phyloP scores from a whole-genome alignment of 2,888 invertebrate species.

The Kryphioiulus occultus region DNA sequence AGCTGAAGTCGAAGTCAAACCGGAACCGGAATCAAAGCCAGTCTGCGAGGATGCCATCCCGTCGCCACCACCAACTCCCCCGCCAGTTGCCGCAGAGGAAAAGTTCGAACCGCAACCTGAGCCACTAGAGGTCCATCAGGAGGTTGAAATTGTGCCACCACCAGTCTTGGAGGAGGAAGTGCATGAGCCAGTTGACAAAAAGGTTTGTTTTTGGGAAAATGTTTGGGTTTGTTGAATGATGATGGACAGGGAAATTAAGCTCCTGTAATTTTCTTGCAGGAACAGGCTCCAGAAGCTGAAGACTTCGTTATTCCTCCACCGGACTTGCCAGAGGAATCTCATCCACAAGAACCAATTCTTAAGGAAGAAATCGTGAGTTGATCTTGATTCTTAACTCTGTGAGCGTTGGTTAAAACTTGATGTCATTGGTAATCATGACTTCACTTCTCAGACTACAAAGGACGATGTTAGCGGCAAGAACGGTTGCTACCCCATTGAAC shows the following conservation, averaged over 20 bases:
- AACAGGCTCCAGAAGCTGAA: background rate
- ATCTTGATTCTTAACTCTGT: background rate
- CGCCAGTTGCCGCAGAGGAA: conserved; percentile 27
- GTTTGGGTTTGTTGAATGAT: no score
- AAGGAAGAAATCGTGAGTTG: conserved; percentile 37
- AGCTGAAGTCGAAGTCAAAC: background rate
- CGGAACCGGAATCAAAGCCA: conserved; percentile 41
- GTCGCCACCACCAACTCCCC: conserved; percentile 47
- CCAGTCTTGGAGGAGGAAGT: conserved; percentile 39
- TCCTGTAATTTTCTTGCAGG: background rate
- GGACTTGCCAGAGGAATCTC: conserved; percentile 29
- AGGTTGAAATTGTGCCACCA: conserved; percentile 45
- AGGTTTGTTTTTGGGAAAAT: background rate
- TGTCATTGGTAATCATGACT: background rate
- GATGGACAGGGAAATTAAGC: no score
- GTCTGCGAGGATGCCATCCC: background rate
- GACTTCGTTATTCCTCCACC: conserved; percentile 32
- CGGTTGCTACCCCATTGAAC: conserved; percentile 37
- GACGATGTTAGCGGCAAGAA: background rate
- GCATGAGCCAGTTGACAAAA: conserved; percentile 33
- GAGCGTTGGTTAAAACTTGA: background rate
- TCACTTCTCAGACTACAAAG: background rate
- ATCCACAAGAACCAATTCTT: background rate
- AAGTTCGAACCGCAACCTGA: conserved; percentile 33
- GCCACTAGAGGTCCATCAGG: background rate